Base-by-base conservation (phyloP, 2,113 vertebrate species). In the Megaceryle maxima region DNA sequence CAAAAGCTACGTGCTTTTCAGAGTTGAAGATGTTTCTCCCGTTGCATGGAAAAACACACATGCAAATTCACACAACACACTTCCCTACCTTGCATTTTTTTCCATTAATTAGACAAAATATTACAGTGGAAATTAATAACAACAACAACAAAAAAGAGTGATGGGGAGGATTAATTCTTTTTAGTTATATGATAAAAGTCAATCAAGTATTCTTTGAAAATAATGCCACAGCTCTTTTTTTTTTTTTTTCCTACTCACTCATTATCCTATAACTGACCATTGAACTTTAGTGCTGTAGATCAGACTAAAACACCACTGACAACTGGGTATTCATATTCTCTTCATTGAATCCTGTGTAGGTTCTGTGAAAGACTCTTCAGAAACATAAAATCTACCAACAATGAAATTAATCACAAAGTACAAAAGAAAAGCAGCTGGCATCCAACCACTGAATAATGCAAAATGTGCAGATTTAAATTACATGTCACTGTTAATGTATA, bases 381-480 rank as follows among this genome's bases (percentile, higher is more conserved):
- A 97, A 98, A 97, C 95, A 96, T 95, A 97, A 98, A 98, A 97
- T 97, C 93, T 97, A 92, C 83, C 68, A 95, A 97, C 97, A 97
- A 97, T 96, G 96, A 98, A 97, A 97, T 98, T 96, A 98, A 98
- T 98, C 96, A 97, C 85, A 96, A 97, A 94, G 83, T 96, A 97
- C 93, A 98, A 97, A 97, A 97, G 96, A 97, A 98, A 98, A 98
- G 92, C 96, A 98, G 95, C 94, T 97, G 96, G 90, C 72, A 97
- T 91, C 92, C 91, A 94, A 94, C 96, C 95, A 85, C 88, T 97
- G 96, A 97, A 97, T 97, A 97, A 97, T 97, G 92, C 86, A 95
- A 97, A 97, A 94, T 88, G 90, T 95, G 91, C 91, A 92, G 95
- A 97, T 97, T 97, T 96, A 96, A 97, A 96, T 97, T 97, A 94